Conservation (phyloP, 2,888 invertebrate species). For the Troilus luridus region DNA sequence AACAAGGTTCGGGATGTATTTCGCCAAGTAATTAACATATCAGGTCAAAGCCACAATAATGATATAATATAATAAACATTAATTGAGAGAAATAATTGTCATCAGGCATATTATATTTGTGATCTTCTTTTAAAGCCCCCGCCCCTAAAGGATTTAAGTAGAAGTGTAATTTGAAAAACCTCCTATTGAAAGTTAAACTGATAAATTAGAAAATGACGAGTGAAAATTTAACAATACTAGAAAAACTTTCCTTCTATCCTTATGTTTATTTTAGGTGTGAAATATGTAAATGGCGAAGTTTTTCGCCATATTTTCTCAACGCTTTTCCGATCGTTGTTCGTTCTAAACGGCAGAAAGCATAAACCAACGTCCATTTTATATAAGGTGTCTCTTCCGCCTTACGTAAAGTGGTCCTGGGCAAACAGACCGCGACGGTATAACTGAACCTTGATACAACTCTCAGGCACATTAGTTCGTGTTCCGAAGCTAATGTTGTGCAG, state of each 20-base stretch:
- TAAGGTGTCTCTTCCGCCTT: constrained; percentile 38
- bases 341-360: constrained; percentile 31
- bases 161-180: no score
- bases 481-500: neutral
- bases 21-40: neutral
- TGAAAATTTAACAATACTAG: neutral
- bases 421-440: constrained; percentile 3
- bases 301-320: neutral
- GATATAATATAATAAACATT: no score
- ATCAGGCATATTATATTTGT: no score
- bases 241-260: neutral
- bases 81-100: no score
- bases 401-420: constrained; percentile 16
- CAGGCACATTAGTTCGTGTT: neutral
- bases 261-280: neutral
- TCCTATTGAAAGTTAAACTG: no score
- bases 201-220: neutral
- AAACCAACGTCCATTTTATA: constrained; percentile 23
- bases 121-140: no score
- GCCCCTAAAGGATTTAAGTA: no score
- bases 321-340: constrained; percentile 27
- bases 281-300: constrained; percentile 14
- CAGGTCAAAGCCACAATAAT: neutral
- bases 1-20: neutral
- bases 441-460: neutral